Conservation (phyloP, 2,113 vertebrate genomes). For the Plectropomus leopardus region DNA sequence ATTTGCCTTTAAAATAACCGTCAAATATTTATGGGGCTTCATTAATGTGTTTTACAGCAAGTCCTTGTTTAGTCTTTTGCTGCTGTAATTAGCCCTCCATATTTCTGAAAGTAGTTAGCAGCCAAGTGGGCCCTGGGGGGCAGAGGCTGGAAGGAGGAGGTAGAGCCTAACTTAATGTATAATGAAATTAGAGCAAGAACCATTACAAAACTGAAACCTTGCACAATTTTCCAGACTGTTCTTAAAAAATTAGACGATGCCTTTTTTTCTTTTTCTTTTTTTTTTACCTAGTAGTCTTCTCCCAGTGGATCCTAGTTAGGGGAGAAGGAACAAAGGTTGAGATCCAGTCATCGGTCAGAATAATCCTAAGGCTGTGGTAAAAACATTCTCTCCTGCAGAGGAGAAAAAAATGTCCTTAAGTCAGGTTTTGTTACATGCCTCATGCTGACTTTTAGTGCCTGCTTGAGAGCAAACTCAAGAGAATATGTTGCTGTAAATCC, state of each 20-base stretch:
- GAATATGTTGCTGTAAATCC: conserved; percentile 3
- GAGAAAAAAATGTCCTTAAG: conserved; percentile 19
- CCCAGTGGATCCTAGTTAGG: conserved; percentile 23
- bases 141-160: conserved; percentile 40
- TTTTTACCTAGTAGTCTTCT: too few relatives aligned
- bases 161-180: conserved; percentile 39
- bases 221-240: conserved; percentile 44
- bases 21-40: conserved; percentile 71
- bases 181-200: conserved; percentile 58
- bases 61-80: conserved; percentile 71
- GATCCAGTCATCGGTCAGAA: conserved; percentile 44
- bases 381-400: neutral
- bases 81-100: conserved; percentile 66
- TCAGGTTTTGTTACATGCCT: conserved; percentile 21
- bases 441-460: conserved; percentile 14
- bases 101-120: conserved; percentile 66
- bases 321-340: conserved; percentile 35
- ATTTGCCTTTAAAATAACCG: conserved; percentile 55
- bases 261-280: conserved; percentile 2
- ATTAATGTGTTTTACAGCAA: conserved; percentile 67
- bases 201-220: conserved; percentile 54
- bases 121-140: conserved; percentile 52
- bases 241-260: conserved; percentile 15
- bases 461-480: conserved; percentile 7
- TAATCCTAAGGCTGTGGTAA: conserved; percentile 12